Conservation (phyloP, 2,888 invertebrate species). For the Drosophila gaucha region DNA sequence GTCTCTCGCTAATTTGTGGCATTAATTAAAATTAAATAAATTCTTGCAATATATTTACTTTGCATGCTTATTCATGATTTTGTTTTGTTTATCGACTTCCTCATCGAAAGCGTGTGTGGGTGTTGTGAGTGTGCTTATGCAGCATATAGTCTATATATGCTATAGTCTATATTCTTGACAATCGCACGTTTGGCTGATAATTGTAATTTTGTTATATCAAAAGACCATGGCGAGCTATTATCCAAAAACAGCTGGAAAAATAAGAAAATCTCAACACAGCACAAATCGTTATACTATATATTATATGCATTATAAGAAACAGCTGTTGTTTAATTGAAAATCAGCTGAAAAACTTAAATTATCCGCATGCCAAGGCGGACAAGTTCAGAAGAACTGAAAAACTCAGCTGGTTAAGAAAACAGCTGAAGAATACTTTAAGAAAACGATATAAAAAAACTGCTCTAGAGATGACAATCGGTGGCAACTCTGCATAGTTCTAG, state of each 20-base stretch:
- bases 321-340: slow-evolving; percentile 8
- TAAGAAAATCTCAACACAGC: background rate
- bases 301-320: slow-evolving; percentile 19
- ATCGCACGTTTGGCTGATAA: slow-evolving; percentile 21
- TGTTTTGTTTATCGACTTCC: slow-evolving; percentile 37
- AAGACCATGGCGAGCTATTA: background rate
- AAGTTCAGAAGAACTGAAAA: background rate
- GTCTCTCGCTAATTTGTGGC: slow-evolving; percentile 4
- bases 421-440: background rate
- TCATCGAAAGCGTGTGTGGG: slow-evolving; percentile 11
- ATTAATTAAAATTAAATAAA: slow-evolving; percentile 43
- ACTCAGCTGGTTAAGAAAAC: background rate
- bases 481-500: background rate
- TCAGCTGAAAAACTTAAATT: background rate
- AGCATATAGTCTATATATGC: background rate
- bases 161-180: background rate
- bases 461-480: too few relatives aligned
- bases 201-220: slow-evolving; percentile 20
- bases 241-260: slow-evolving; percentile 9
- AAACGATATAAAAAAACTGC: background rate
- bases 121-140: background rate
- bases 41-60: slow-evolving; percentile 34
- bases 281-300: background rate
- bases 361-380: background rate
- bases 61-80: background rate